Percentiles rank a stretch among this genome's conserved stretches.
Conservation (phyloP, 2,113 vertebrate genomes). For the Trichomycterus rosablanca region DNA sequence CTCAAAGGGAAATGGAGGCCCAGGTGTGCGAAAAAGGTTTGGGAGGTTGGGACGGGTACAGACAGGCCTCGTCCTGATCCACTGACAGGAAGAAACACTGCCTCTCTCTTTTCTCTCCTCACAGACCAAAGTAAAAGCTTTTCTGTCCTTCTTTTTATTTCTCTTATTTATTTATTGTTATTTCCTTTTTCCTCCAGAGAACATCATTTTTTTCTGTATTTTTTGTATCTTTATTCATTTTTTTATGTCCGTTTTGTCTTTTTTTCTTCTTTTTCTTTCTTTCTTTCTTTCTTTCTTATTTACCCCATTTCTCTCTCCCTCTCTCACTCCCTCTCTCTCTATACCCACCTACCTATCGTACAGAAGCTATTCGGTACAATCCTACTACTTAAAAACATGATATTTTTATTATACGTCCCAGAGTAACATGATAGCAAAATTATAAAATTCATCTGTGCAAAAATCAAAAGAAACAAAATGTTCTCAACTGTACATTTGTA, state of each 20-base stretch:
- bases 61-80: slow-evolving; percentile 41
- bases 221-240: background rate
- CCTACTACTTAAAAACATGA: too few relatives aligned
- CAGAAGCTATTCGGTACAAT: too few relatives aligned
- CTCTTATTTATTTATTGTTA: background rate
- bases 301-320: background rate
- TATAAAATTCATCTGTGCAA: too few relatives aligned
- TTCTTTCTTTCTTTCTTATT: background rate
- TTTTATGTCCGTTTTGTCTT: background rate
- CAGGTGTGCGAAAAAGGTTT: slow-evolving; percentile 42
- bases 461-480: too few relatives aligned
- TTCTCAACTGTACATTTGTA: too few relatives aligned
- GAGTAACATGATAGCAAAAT: too few relatives aligned
- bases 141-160: background rate
- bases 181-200: background rate
- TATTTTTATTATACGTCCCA: too few relatives aligned
- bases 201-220: background rate
- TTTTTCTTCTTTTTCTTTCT: background rate
- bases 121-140: slow-evolving; percentile 1
- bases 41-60: slow-evolving; percentile 43
- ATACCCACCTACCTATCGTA: too few relatives aligned
- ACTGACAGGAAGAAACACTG: slow-evolving; percentile 21
- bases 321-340: too few relatives aligned
- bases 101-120: background rate
- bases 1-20: slow-evolving; percentile 34